Evolutionary conservation across 2,113 vertebrate genomes (phyloP).

Genomic region (Bungarus multicinctus): DNA sequence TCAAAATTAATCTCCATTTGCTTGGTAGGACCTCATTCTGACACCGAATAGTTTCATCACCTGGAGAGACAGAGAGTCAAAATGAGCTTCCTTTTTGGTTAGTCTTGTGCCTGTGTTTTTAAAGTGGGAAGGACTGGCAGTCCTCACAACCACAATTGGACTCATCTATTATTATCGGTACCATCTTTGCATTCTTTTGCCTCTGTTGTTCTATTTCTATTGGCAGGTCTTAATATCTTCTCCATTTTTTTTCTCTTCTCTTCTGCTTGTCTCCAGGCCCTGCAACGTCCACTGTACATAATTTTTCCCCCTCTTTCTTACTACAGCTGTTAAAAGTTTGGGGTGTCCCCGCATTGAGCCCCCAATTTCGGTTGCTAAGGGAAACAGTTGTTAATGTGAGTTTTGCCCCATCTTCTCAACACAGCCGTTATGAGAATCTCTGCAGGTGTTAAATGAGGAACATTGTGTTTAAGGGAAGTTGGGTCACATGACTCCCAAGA

Average conservation of each 20-base stretch:
- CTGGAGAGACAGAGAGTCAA: not conserved
- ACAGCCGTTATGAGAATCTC: too few relatives aligned
- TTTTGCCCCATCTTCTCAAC: too few relatives aligned
- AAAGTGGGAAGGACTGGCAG: not conserved
- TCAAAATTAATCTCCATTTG: not conserved
- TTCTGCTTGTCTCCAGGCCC: too few relatives aligned
- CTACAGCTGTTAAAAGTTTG: not conserved
- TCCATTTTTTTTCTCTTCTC: too few relatives aligned
- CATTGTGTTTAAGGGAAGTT: not conserved
- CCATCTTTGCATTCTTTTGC: not conserved
- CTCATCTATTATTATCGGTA: not conserved
- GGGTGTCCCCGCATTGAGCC: too few relatives aligned
- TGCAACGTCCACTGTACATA: too few relatives aligned
- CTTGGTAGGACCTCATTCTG: not conserved
- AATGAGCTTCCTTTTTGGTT: not conserved
- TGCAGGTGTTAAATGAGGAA: too few relatives aligned
- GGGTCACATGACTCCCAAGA: not conserved
- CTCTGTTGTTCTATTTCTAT: not conserved
- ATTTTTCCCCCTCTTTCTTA: not conserved
- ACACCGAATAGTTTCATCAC: not conserved
- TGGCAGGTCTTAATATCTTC: not conserved
- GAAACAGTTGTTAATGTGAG: too few relatives aligned
- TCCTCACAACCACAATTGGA: not conserved
- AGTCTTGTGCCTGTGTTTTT: not conserved
- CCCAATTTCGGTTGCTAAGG: too few relatives aligned